These are phyloP conservation scores for Adela reaumurella DNA, from an alignment of 2,888 invertebrate species.

Conservation along the genomic window DNA sequence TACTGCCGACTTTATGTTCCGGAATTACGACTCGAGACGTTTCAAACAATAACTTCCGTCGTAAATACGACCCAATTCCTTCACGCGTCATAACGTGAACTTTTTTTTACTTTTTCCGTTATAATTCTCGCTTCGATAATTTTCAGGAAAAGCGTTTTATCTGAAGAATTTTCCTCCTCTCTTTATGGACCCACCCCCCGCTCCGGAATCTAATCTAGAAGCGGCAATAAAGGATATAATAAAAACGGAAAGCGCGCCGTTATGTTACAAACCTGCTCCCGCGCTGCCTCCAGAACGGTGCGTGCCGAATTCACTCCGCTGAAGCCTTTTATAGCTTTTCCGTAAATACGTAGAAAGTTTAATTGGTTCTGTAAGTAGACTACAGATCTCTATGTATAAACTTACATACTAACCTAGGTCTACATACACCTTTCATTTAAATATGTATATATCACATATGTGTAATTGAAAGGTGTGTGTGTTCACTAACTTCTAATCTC, in stretches of 20 bases:
- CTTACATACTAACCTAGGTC: no score
- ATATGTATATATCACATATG: no score
- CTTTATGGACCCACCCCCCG: background rate
- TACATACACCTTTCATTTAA: no score
- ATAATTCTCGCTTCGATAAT: slow-evolving; percentile 6
- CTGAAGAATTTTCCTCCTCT: background rate
- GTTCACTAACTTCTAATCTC: no score
- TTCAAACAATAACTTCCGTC: slow-evolving; percentile 54
- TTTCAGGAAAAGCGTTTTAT: slow-evolving; percentile 4
- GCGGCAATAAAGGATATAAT: slow-evolving; percentile 47
- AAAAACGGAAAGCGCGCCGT: slow-evolving; percentile 22
- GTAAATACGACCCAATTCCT: slow-evolving; percentile 53
- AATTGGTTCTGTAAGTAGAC: no score
- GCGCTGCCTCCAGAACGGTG: no score
- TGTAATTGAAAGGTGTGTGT: no score
- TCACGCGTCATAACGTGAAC: slow-evolving; percentile 50
- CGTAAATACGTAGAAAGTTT: no score
- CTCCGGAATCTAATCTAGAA: slow-evolving; percentile 36
- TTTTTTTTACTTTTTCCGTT: slow-evolving; percentile 21
- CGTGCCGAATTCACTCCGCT: no score
- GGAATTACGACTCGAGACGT: slow-evolving; percentile 56
- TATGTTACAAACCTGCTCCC: no score
- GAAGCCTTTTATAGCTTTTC: no score
- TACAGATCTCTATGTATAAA: no score
- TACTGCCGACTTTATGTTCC: slow-evolving; percentile 44